Evolutionary conservation across 1,140 invertebrate genomes (phyloP), one percentile per base, ranked within the genome.

Genomic region (Odontomachus brunneus): DNA sequence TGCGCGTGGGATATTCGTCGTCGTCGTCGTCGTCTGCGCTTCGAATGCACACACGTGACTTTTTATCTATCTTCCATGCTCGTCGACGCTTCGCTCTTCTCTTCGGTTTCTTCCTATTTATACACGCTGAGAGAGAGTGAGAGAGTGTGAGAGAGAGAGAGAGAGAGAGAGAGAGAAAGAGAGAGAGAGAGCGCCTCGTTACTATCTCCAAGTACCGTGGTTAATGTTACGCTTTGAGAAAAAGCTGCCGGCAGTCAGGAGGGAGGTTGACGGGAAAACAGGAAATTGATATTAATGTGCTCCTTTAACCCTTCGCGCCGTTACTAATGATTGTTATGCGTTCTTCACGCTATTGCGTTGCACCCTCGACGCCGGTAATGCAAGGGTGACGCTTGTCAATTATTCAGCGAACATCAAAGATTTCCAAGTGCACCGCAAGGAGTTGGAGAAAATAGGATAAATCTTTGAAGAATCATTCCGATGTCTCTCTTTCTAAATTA

Each of bases 21-120:
- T 78, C 15, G 17, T 59, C 29, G 38, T 53, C 19, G 14, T 19
- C 33, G 66, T n/a, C 51, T 71, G 38, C 29, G 55, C 78, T 78
- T 76, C 74, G 84, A 85, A 7, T 55, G n/a, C 14, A 17, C 33
- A 38, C 26, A 44, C 49, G 26, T 44, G 69, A 84, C 75, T 81
- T 86, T 84, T 86, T 88, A 83, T 88, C 84, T 86, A 72, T 2
- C 29, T 19, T 14, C 11, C 17, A 17, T 19, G 29, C 5, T 17
- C 12, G 24, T 7, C 44, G 57, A 44, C 38, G 38, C 38, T 44
- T 11, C 57, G n/a, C 69, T 65, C 55, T 33, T n/a, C 59, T 22
- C 73, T 44, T 81, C 38, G 49, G n/a, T 38, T 51, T 49, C 62
- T 26, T 55, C 22, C 63, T 87, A 87, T 87, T 85, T 87, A 87